Evolutionary conservation across 2,113 vertebrate species (phyloP).

Genomic region (Ictidomys tridecemlineatus): DNA sequence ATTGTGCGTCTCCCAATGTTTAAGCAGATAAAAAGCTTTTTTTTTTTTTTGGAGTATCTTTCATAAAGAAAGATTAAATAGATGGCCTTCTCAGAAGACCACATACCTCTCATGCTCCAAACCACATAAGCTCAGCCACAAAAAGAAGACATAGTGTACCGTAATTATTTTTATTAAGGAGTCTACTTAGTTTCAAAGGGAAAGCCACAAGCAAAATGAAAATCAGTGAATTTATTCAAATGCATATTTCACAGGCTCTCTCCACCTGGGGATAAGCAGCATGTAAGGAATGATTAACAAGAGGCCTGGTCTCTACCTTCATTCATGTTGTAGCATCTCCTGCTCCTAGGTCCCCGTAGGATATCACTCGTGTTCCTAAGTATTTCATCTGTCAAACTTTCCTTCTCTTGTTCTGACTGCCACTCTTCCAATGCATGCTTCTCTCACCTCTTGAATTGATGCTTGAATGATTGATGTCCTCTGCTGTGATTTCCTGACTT

Average conservation of each 20-base stretch:
- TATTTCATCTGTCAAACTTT: not conserved
- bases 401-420: not conserved
- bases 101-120: not conserved
- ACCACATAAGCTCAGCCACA: not conserved
- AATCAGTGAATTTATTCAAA: not conserved
- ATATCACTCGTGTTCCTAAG: not conserved
- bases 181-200: not conserved
- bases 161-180: not conserved
- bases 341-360: fast-evolving
- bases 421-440: not conserved
- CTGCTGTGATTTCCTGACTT: not conserved
- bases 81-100: not conserved
- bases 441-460: not conserved
- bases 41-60: not conserved
- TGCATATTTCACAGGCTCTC: not conserved
- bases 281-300: not conserved
- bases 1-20: not conserved
- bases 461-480: not conserved
- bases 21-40: not conserved
- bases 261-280: not conserved
- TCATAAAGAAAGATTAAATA: not conserved
- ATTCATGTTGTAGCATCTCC: not conserved
- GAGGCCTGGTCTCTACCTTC: not conserved
- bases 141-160: not conserved
- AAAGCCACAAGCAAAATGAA: not conserved